Base-by-base conservation (phyloP, 2,113 vertebrate species). In the Odontesthes bonariensis region DNA sequence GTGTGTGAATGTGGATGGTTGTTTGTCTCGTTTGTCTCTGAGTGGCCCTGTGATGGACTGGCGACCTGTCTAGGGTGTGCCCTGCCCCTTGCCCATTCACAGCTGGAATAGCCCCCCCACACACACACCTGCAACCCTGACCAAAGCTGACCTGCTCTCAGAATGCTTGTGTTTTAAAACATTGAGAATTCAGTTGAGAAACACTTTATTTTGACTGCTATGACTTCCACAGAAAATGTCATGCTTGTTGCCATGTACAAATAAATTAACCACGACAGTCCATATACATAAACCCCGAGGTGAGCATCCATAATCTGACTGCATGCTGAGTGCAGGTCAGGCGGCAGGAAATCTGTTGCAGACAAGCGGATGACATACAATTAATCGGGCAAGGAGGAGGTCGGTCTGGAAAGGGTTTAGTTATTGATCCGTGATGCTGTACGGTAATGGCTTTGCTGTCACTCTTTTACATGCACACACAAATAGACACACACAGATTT, bases 371-470 rank as follows among this genome's bases (percentile, higher is more conserved):
- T 69, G 69, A 69, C 59, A 59, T n/a, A 72, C 63, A 80, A 74
- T 69, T 73, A 42, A 55, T 63, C 7, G 35, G 46, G 49, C 66
- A 38, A 53, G 57, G 46, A 31, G 5, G 40, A 32, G 57, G 57
- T 60, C 70, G 57, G 57, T 60, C 70, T 51, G 44, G 52, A 51
- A 66, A 49, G 44, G 38, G 67, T 83, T 67, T 13, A 61, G 61
- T 33, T 79, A 85, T 83, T 0, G 67, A 86, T 81, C 67, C 3
- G 6, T 47, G 51, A 61, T 47, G 32, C 60, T 66, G 62, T 73
- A 64, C 38, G 4, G 58, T 79, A 83, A 79, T 81, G 66, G 71
- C 52, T 67, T 57, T 69, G 73, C 64, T 78, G 42, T 66, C 64
- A 62, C 76, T 69, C 31, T 81, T 78, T 67, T n/a, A 59, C 56